Conservation (phyloP, 1,140 invertebrate genomes). For the Ctenoplectra terminalis region DNA sequence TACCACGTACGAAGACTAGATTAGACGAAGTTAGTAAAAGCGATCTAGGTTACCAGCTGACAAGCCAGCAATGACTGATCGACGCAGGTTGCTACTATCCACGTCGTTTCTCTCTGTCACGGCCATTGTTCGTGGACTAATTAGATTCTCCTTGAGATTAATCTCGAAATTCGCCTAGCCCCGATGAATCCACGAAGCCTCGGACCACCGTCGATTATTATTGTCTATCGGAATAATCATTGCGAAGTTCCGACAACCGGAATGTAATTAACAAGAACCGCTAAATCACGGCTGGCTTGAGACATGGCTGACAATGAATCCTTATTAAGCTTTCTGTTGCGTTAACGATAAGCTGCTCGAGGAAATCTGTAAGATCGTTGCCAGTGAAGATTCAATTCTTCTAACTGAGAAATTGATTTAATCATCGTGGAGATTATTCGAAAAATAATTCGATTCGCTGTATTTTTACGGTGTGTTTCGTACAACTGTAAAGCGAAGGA, state of each 20-base stretch:
- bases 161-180: constrained; percentile 45
- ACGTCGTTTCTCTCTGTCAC: constrained; percentile 46
- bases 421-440: background rate
- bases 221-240: constrained; percentile 43
- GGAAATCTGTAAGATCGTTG: background rate
- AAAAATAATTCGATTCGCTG: background rate
- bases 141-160: constrained; percentile 64
- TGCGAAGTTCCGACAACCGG: constrained; percentile 5
- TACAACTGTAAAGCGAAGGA: background rate
- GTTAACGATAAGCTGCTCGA: background rate
- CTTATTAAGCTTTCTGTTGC: constrained; percentile 12
- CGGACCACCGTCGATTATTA: constrained; percentile 48
- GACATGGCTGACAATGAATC: constrained; percentile 31
- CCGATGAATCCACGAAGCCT: background rate
- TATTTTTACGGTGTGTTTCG: background rate
- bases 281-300: constrained; percentile 21
- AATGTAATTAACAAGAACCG: constrained; percentile 40
- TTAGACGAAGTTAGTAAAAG: constrained; percentile 48
- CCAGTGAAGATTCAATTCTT: background rate
- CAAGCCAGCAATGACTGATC: constrained; percentile 57
- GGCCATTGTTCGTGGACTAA: constrained; percentile 58
- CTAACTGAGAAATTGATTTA: background rate
- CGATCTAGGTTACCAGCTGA: constrained; percentile 42
- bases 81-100: constrained; percentile 34
- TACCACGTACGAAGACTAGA: constrained; percentile 20